Evolutionary conservation across 2,113 vertebrate species (phyloP).

Genomic region (Reinhardtius hippoglossoides): DNA sequence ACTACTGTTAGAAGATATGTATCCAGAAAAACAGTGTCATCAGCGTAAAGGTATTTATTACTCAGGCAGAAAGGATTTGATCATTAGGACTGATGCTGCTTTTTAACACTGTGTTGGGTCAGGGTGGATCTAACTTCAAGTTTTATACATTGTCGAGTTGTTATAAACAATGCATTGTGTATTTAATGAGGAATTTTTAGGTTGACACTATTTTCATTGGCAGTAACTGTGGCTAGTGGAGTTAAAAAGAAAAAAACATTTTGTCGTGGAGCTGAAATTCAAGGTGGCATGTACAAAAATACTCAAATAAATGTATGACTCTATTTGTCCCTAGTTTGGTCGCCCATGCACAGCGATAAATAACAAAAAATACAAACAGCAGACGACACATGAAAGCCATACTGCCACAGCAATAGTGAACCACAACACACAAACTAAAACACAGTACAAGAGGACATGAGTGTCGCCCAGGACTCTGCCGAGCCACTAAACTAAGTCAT

Average conservation of each 20-base stretch:
- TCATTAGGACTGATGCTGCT: no score
- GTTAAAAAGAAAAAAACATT: background rate
- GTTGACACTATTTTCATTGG: background rate
- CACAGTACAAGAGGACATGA: background rate
- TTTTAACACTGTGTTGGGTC: background rate
- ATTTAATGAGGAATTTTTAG: background rate
- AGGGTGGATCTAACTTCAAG: background rate
- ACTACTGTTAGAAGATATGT: background rate
- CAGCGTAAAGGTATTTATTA: background rate
- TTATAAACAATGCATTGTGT: background rate
- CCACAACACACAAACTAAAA: background rate
- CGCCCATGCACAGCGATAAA: background rate
- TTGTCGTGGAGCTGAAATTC: background rate
- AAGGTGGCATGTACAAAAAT: background rate
- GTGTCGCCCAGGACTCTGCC: no score
- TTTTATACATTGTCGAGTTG: background rate
- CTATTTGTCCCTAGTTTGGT: background rate
- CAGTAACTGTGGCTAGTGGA: background rate
- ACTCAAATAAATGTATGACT: background rate
- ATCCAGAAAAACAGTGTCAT: background rate
- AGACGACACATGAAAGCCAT: background rate
- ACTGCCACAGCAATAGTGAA: background rate
- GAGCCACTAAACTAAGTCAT: constrained; percentile 3
- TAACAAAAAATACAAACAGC: background rate
- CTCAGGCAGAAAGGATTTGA: background rate